Percentiles rank a stretch among this genome's conserved stretches.
phyloP scores from a whole-genome alignment of 2,888 invertebrate species.

The Zonitis immaculata region DNA sequence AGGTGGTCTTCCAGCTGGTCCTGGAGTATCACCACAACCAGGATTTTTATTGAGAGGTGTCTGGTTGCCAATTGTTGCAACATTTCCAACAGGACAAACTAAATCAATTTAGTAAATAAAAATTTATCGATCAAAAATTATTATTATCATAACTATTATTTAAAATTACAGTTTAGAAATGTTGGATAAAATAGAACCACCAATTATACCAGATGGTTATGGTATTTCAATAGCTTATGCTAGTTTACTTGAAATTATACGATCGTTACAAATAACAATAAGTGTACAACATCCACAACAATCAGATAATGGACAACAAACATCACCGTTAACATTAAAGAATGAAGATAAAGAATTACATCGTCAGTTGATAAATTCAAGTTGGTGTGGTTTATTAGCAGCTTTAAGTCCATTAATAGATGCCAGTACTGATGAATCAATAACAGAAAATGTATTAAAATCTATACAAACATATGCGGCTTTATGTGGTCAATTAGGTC shows the following conservation, averaged over 20 bases:
- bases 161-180: conserved; percentile 74
- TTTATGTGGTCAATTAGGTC: conserved; percentile 78
- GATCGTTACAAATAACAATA: conserved; percentile 74
- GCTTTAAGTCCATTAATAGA: conserved; percentile 89
- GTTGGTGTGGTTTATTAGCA: conserved; percentile 92
- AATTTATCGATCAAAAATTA: conserved; percentile 1
- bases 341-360: conserved; percentile 53
- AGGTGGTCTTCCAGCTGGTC: conserved; percentile 63
- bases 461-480: conserved; percentile 87
- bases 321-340: conserved; percentile 25
- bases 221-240: conserved; percentile 95
- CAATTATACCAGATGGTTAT: conserved; percentile 92
- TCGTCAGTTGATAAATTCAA: conserved; percentile 81
- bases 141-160: not conserved
- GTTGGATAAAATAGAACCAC: conserved; percentile 93
- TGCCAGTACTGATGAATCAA: conserved; percentile 90
- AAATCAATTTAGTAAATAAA: conserved; percentile 84
- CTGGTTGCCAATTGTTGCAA: conserved; percentile 84
- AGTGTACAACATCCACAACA: conserved; percentile 50
- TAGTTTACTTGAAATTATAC: conserved; percentile 85
- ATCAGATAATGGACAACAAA: conserved; percentile 26
- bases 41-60: conserved; percentile 92
- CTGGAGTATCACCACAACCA: conserved; percentile 79
- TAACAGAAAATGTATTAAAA: conserved; percentile 87
- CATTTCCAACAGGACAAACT: conserved; percentile 78